phyloP scores from a whole-genome alignment of 2,113 vertebrate species.

The Pangasianodon gigas region DNA sequence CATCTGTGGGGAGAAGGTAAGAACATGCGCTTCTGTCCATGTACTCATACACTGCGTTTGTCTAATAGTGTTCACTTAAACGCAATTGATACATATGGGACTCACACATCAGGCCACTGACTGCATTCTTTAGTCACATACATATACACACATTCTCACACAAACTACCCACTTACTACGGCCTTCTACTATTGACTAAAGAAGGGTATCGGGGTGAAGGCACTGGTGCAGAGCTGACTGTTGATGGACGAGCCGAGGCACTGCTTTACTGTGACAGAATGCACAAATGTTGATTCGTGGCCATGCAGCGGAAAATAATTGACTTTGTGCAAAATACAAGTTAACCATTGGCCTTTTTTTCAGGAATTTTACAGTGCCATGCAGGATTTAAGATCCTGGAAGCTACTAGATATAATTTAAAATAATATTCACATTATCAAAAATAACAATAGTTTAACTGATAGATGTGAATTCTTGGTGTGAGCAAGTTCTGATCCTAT shows the following conservation, averaged over 20 bases:
- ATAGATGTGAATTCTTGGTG: not conserved
- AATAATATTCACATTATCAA: not conserved
- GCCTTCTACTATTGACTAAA: not conserved
- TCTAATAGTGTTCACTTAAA: not conserved
- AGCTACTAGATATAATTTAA: not conserved
- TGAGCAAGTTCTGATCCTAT: not conserved
- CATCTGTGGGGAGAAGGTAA: not conserved
- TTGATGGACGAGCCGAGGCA: not conserved
- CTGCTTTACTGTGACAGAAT: not conserved
- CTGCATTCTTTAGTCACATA: not conserved
- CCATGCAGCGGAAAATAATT: not conserved
- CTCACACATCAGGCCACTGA: not conserved
- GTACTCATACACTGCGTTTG: not conserved
- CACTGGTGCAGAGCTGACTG: not conserved
- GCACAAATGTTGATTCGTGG: not conserved
- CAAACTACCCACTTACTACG: not conserved
- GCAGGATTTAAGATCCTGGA: not conserved
- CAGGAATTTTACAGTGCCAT: not conserved
- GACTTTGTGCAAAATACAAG: not conserved
- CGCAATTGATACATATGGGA: not conserved
- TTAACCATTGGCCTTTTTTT: not conserved
- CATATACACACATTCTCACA: not conserved
- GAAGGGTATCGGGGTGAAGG: not conserved
- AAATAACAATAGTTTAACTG: not conserved
- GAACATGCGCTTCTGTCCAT: not conserved